Evolutionary conservation across 2,797 vertebrate genomes (phyloP).

Genomic region (Melanotaenia boesemani): DNA sequence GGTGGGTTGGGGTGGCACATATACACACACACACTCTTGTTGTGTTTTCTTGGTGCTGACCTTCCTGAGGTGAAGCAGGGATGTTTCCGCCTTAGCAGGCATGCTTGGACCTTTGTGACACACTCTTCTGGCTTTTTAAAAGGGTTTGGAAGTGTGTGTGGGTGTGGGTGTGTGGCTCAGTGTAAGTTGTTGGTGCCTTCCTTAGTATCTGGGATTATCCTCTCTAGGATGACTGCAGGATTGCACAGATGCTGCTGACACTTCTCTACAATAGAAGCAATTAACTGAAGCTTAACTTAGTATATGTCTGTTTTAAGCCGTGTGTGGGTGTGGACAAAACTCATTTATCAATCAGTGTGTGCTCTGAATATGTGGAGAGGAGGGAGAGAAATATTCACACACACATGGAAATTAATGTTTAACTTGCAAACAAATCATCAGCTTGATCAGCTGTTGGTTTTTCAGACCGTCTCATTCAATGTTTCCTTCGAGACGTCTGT

Average conservation of each 20-base stretch:
- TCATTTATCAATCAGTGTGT: neutral
- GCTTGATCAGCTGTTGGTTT: too few relatives aligned
- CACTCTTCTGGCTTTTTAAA: conserved; percentile 11
- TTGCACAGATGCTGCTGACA: conserved; percentile 71
- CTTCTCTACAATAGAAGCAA: conserved; percentile 74
- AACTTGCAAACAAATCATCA: too few relatives aligned
- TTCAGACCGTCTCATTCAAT: too few relatives aligned
- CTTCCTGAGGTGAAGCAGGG: conserved; percentile 29
- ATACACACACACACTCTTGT: neutral
- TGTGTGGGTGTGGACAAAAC: conserved; percentile 25
- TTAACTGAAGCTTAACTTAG: conserved; percentile 76
- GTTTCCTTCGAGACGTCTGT: too few relatives aligned
- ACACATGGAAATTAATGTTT: neutral
- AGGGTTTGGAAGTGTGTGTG: conserved; percentile 12
- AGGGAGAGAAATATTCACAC: neutral
- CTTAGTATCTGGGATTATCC: conserved; percentile 68
- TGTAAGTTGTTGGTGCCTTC: conserved; percentile 24
- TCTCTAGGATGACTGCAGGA: conserved; percentile 59
- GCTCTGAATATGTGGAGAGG: neutral
- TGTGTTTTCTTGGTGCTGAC: conserved; percentile 5
- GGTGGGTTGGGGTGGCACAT: too few relatives aligned
- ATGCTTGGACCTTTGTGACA: conserved; percentile 41
- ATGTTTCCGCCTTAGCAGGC: conserved; percentile 38
- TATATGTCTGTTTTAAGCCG: conserved; percentile 62
- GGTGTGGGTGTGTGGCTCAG: conserved; percentile 14